Evolutionary conservation across 2,888 invertebrate species (phyloP), one percentile per base, ranked within the genome.

Genomic region (Orchestes rusci): DNA sequence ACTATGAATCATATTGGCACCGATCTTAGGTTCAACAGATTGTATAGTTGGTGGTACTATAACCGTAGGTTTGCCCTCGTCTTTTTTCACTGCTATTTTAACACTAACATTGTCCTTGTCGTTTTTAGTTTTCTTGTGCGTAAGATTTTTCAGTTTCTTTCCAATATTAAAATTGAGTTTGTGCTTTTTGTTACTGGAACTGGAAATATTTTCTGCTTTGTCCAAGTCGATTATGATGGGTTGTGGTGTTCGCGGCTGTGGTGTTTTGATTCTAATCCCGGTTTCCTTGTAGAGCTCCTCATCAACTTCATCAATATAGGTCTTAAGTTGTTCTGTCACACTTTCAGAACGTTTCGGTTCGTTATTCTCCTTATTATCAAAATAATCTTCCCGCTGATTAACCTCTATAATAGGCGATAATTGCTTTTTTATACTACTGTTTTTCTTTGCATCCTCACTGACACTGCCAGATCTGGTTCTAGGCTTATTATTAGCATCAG

Each of bases 351-450:
- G 37, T 51, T 53, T 60, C 39, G 52, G 49, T 15, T 43, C 23
- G 3, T 54, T 53, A 35, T 57, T 60, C 47, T 63, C 55, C 51
- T 61, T 56, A 43, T 59, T 49, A 35, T 45, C 45, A 53, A 81
- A 82, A 58, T 80, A 82, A 60, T 83, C 82, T 56, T 82, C 82
- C 52, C 80, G 73, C 12, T 79, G 83, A 8, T 81, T 76, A 50
- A 80, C 79, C 67, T 87, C 87, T 52, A 86, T 85, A 38, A 88
- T 87, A 1, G 87, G 87, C 5, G 85, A 84, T 15, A 88, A 63
- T 59, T 84, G 86, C 44, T 79, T 72, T 59, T 82, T 82, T 43
- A 76, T 74, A 53, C 70, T 67, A 16, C 70, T 65, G 2, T 73
- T 73, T 53, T 73, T 73, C 7, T 36, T 55, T 10, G 39, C 39